Evolutionary conservation across 2,113 vertebrate species (phyloP).

Genomic region (Sylvilagus bachmani): DNA sequence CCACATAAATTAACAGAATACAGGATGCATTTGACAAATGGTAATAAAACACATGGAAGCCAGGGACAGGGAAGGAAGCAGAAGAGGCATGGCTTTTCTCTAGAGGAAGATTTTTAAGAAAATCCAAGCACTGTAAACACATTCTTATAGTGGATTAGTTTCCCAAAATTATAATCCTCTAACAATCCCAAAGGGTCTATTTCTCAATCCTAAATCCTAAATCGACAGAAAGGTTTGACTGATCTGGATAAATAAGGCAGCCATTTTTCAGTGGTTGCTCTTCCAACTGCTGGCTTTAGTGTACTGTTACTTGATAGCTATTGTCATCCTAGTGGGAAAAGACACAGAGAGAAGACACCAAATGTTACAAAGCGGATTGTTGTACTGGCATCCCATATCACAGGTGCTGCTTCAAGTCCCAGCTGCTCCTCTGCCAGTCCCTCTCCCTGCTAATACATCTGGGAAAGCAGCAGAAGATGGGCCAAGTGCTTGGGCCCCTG

Average conservation of each 20-base stretch:
- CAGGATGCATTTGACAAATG: constrained; percentile 29
- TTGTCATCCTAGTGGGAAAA: constrained; percentile 34
- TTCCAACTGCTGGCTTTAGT: neutral
- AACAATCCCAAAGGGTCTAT: neutral
- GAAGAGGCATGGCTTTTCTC: neutral
- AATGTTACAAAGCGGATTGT: neutral
- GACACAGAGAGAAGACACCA: neutral
- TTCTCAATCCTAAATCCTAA: constrained; percentile 16
- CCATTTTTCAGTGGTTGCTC: neutral
- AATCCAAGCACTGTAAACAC: neutral
- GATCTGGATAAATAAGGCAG: neutral
- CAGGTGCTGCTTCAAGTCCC: no score
- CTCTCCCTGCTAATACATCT: no score
- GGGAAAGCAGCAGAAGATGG: no score
- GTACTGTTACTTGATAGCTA: neutral
- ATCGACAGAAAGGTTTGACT: neutral
- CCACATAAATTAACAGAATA: neutral
- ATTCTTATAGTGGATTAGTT: neutral
- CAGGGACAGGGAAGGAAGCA: neutral
- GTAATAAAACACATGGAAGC: neutral
- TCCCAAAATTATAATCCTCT: neutral
- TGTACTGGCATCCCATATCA: no score
- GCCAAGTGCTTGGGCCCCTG: no score
- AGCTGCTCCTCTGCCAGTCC: no score
- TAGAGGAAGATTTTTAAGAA: neutral